phyloP scores from a whole-genome alignment of 2,797 vertebrate genomes.

The Dipus sagitta region DNA sequence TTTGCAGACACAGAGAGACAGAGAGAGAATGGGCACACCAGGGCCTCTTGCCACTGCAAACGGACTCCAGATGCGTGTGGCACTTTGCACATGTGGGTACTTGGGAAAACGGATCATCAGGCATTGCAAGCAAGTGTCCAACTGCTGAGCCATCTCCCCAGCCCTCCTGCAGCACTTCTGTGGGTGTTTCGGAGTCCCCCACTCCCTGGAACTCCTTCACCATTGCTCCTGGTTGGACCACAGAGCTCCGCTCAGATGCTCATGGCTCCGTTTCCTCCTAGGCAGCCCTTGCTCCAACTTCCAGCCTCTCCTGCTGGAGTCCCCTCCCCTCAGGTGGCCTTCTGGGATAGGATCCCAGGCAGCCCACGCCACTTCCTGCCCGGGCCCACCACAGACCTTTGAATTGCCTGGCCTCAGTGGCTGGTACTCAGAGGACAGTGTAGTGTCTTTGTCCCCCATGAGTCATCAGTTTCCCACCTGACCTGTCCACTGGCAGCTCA shows the following conservation, averaged over 20 bases:
- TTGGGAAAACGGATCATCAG: too few relatives aligned
- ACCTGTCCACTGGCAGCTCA: background rate
- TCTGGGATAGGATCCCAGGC: background rate
- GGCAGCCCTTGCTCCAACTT: accelerated
- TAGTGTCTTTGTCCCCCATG: too few relatives aligned
- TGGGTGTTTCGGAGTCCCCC: background rate
- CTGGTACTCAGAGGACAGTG: too few relatives aligned
- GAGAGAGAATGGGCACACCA: too few relatives aligned
- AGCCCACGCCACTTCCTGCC: background rate
- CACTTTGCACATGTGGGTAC: too few relatives aligned
- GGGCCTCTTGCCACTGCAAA: too few relatives aligned
- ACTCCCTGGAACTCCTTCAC: accelerated
- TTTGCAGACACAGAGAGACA: too few relatives aligned
- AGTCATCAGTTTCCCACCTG: background rate
- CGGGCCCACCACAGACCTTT: background rate
- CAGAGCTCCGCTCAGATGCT: background rate
- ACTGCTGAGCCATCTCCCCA: too few relatives aligned
- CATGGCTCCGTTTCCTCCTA: background rate
- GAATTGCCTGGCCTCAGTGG: background rate
- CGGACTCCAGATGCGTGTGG: too few relatives aligned
- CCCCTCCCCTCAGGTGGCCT: background rate
- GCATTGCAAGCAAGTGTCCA: too few relatives aligned
- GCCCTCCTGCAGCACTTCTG: background rate
- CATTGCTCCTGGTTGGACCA: background rate
- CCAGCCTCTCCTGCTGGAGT: background rate